Percentiles rank a stretch among this genome's conserved stretches.
Evolutionary conservation across 1,140 invertebrate genomes (phyloP).

Genomic region (Drosophila orena): DNA sequence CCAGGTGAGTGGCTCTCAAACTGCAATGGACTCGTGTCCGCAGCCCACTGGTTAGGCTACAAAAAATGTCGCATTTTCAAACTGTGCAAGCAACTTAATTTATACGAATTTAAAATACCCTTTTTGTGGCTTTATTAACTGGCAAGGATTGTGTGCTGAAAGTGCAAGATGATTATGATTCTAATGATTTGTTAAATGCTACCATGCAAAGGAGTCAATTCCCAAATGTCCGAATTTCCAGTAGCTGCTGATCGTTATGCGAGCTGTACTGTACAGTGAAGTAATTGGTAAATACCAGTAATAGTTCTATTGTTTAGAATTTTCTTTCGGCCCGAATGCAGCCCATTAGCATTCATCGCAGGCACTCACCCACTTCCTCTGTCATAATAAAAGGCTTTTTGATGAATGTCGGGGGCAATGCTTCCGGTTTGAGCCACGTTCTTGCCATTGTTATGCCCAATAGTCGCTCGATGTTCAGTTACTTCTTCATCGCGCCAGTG

Average conservation of each 20-base stretch:
- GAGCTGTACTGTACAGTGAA: background rate
- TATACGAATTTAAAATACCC: background rate
- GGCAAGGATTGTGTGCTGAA: background rate
- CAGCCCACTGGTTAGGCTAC: slow-evolving; percentile 49
- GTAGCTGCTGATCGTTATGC: background rate
- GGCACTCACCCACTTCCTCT: slow-evolving; percentile 11
- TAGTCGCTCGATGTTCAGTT: slow-evolving; percentile 10
- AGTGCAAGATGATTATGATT: background rate
- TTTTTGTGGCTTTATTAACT: background rate
- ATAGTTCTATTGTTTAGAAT: slow-evolving; percentile 1
- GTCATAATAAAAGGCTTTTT: slow-evolving; percentile 25
- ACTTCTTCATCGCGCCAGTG: slow-evolving; percentile 39
- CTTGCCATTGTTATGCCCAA: background rate
- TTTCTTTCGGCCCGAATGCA: slow-evolving; percentile 17
- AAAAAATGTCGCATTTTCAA: slow-evolving; percentile 1
- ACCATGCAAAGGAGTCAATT: too few species aligned
- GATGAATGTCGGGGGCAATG: slow-evolving; percentile 57
- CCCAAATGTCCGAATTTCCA: background rate
- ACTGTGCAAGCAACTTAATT: slow-evolving; percentile 5
- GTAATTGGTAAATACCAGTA: background rate
- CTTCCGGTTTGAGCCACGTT: slow-evolving; percentile 55
- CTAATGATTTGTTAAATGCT: too few species aligned
- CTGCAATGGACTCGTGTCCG: background rate
- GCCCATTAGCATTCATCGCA: slow-evolving; percentile 64
- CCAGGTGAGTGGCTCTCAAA: slow-evolving; percentile 88